A percentile compares a stretch with the other conserved stretches of the same genome.
Conservation (phyloP, 2,888 invertebrate species). For the Lampropteryx suffumata region DNA sequence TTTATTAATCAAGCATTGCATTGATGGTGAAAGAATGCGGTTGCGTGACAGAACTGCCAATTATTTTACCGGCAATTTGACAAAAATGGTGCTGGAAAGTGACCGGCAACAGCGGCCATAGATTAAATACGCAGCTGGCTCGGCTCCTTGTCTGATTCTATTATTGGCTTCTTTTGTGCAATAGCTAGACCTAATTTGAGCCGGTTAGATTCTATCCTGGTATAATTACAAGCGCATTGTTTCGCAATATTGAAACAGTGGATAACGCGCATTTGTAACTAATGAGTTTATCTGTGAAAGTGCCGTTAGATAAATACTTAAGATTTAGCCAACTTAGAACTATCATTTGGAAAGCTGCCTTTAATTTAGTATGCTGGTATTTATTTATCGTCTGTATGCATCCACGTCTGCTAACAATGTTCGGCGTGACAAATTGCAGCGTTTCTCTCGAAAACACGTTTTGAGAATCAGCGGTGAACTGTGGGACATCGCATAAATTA, state of each 20-base stretch:
- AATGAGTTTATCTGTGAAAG: conserved; percentile 55
- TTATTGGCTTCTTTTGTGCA: conserved; percentile 56
- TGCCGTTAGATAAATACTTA: conserved; percentile 24
- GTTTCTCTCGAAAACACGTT: conserved; percentile 36
- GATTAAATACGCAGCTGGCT: conserved; percentile 54
- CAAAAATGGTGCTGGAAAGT: conserved; percentile 70
- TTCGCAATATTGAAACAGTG: conserved; percentile 53
- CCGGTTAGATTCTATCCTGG: conserved; percentile 51
- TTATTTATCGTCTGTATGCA: conserved; percentile 19
- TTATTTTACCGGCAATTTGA: conserved; percentile 61
- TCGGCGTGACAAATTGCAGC: conserved; percentile 29
- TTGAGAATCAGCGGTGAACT: conserved; percentile 33
- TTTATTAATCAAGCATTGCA: conserved; percentile 16
- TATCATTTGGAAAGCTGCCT: conserved; percentile 20
- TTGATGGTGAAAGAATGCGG: conserved; percentile 46
- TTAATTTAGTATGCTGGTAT: conserved; percentile 18
- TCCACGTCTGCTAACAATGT: conserved; percentile 15
- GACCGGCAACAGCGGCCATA: conserved; percentile 41
- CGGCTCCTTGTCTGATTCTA: conserved; percentile 49
- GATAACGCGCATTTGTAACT: conserved; percentile 45
- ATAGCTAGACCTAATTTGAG: conserved; percentile 56
- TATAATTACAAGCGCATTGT: conserved; percentile 61
- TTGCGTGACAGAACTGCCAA: conserved; percentile 54
- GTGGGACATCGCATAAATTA: conserved; percentile 38
- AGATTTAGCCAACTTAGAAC: conserved; percentile 6